A percentile compares a stretch with the other conserved stretches of the same genome.
These are phyloP conservation scores for Pardalotus punctatus DNA, from an alignment of 2,113 vertebrate species.

Conservation along the genomic window DNA sequence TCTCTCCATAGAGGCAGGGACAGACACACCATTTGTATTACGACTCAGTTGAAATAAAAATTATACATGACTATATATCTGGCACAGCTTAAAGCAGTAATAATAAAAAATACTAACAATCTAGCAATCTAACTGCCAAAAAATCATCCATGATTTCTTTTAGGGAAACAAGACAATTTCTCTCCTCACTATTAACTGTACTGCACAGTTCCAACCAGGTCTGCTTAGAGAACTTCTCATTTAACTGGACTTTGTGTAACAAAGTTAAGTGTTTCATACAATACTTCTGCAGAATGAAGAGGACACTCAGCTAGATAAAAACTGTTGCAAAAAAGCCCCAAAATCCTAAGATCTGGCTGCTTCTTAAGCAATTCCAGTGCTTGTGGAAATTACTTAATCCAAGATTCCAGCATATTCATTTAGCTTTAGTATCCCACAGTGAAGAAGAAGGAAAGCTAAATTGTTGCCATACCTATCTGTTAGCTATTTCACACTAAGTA, in stretches of 20 bases:
- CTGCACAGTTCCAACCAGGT: background rate
- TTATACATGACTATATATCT: background rate
- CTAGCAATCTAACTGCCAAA: background rate
- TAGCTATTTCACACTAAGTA: background rate
- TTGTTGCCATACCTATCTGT: background rate
- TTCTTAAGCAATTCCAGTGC: background rate
- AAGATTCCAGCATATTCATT: background rate
- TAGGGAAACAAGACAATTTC: background rate
- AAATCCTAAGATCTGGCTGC: background rate
- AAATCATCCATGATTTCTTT: background rate
- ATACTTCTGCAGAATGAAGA: background rate
- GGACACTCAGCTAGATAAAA: background rate
- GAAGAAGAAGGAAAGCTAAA: background rate
- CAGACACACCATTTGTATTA: background rate
- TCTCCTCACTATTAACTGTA: background rate
- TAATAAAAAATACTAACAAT: background rate
- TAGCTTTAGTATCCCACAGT: background rate
- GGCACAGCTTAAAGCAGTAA: background rate
- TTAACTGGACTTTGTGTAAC: background rate
- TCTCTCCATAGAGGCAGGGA: background rate
- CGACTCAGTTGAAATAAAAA: background rate
- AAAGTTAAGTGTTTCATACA: background rate
- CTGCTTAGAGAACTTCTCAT: background rate
- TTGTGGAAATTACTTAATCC: background rate
- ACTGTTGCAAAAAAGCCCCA: background rate